Conservation (phyloP, 2,113 vertebrate genomes). For the Psittacula cyanocephala region DNA sequence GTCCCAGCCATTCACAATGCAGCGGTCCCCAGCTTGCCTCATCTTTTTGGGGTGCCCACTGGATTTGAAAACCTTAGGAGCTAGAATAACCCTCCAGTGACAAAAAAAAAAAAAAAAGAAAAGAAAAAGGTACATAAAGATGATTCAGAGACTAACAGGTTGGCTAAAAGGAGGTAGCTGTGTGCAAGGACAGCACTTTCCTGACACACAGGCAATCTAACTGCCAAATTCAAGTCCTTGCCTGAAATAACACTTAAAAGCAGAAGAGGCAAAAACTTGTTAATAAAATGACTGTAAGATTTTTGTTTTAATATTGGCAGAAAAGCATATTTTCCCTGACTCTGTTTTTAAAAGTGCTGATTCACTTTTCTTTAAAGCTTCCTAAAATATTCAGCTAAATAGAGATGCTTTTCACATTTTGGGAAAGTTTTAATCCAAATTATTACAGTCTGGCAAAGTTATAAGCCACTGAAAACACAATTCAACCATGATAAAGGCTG, state of each 20-base stretch:
- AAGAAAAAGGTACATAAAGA: not conserved
- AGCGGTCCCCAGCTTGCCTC: not conserved
- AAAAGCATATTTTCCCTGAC: conserved; percentile 38
- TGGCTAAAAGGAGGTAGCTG: not conserved
- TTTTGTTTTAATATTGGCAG: conserved; percentile 31
- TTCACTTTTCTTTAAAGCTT: conserved; percentile 33
- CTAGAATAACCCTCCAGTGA: not conserved
- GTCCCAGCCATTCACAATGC: fast-evolving
- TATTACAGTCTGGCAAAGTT: conserved; percentile 22
- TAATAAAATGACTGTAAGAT: conserved; percentile 6
- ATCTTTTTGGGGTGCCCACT: not conserved
- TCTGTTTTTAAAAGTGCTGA: conserved; percentile 39
- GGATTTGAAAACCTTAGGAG: not conserved
- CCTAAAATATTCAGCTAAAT: conserved; percentile 34
- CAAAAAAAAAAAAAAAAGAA: not conserved
- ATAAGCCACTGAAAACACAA: conserved; percentile 25
- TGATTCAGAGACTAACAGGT: not conserved
- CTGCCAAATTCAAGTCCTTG: conserved; percentile 10
- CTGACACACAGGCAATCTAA: not conserved
- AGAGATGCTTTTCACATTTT: not conserved
- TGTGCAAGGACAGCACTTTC: not conserved
- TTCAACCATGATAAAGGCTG: conserved; percentile 20
- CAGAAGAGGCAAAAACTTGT: not conserved
- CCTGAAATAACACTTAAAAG: conserved; percentile 32
- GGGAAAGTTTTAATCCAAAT: conserved; percentile 42